Percentiles rank a stretch among this genome's conserved stretches.
These are phyloP conservation scores for Sebastes minor DNA, from an alignment of 2,797 vertebrate genomes.

Conservation along the genomic window DNA sequence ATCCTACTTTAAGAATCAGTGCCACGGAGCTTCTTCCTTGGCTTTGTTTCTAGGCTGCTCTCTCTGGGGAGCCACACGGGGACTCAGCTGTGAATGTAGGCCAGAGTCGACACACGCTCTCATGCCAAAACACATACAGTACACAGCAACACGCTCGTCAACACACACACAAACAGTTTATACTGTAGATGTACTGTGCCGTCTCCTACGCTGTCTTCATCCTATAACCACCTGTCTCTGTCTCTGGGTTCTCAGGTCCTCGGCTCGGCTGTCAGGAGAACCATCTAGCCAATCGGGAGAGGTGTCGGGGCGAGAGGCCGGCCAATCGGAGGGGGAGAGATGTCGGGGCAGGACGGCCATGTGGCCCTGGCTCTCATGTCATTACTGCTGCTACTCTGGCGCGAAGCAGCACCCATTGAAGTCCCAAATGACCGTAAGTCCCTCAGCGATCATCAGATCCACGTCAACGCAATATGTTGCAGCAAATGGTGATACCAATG, in stretches of 20 bases:
- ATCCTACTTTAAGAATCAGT: conserved; percentile 1
- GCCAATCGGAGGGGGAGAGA: conserved; percentile 68
- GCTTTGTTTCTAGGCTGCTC: conserved; percentile 41
- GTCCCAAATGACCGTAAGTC: conserved; percentile 93
- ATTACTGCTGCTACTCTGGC: conserved; percentile 81
- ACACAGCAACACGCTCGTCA: not conserved
- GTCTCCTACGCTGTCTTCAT: not conserved
- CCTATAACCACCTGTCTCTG: conserved; percentile 15
- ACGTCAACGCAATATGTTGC: not conserved
- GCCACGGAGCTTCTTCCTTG: conserved; percentile 4
- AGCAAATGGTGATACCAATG: not conserved
- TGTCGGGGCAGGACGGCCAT: conserved; percentile 71
- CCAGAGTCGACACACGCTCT: conserved; percentile 29
- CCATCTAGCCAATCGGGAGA: conserved; percentile 49
- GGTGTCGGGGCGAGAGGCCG: conserved; percentile 31
- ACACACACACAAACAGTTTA: not conserved
- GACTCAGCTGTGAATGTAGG: conserved; percentile 67
- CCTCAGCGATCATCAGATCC: not conserved
- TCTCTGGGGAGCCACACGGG: conserved; percentile 14
- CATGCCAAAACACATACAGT: conserved; percentile 8
- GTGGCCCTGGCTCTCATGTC: conserved; percentile 71
- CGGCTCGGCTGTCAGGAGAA: conserved; percentile 19
- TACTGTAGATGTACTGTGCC: not conserved
- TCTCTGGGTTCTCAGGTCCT: conserved; percentile 47
- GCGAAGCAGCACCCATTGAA: conserved; percentile 83